Percentiles rank a stretch among this genome's conserved stretches.
Conservation (phyloP, 2,113 vertebrate genomes). For the Notothenia coriiceps region DNA sequence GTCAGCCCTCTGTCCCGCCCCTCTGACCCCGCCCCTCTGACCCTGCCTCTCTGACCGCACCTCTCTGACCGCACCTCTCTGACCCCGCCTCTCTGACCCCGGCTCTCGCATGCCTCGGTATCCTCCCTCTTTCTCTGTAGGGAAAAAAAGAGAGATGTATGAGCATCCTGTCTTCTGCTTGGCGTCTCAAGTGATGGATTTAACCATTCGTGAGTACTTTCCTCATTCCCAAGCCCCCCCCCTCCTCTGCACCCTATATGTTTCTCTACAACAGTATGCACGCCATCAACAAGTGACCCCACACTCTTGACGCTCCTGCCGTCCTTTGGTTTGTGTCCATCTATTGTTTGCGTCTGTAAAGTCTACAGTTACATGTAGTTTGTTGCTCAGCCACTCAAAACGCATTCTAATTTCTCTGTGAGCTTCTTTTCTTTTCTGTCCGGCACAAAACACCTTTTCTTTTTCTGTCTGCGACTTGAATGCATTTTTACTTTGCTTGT, state of each 20-base stretch:
- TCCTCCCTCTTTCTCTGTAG: conserved; percentile 95
- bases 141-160: conserved; percentile 99
- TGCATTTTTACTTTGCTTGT: conserved; percentile 99
- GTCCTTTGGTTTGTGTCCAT: conserved; percentile 88
- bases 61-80: conserved; percentile 76
- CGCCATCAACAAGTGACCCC: conserved; percentile 67
- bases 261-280: conserved; percentile 82
- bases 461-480: conserved; percentile 95
- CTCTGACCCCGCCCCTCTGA: conserved; percentile 83
- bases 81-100: conserved; percentile 91
- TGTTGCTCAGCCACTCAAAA: conserved; percentile 1
- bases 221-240: conserved; percentile 83
- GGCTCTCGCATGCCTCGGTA: conserved; percentile 98
- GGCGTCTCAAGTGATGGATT: conserved; percentile 99
- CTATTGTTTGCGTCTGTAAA: conserved; percentile 91
- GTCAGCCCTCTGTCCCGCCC: conserved; percentile 18
- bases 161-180: conserved; percentile 99
- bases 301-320: conserved; percentile 83
- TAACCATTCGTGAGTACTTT: conserved; percentile 99
- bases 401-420: conserved; percentile 73
- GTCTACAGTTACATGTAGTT: conserved; percentile 39
- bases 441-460: conserved; percentile 63
- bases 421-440: conserved; percentile 78
- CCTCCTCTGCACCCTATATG: conserved; percentile 77
- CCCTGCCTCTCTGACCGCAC: conserved; percentile 87